Conservation (phyloP, 2,797 vertebrate species). For the Cercopithecus mitis region DNA sequence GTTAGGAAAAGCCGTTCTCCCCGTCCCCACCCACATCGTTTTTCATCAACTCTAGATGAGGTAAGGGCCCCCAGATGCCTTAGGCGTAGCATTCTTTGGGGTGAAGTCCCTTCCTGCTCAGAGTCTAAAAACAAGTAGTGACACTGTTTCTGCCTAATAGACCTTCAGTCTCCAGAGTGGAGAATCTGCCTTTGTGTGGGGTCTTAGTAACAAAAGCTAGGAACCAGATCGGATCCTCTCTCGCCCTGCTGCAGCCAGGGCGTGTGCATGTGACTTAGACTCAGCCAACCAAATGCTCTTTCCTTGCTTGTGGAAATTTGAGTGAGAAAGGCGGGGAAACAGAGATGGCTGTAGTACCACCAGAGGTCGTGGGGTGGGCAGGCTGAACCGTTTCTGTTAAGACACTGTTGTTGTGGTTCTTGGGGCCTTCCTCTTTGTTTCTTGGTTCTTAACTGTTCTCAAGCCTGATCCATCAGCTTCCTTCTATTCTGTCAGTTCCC, state of each 20-base stretch:
- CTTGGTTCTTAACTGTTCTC: not conserved
- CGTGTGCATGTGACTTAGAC: not conserved
- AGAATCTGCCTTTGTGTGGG: not conserved
- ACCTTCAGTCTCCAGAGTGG: not conserved
- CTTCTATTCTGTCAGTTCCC: not conserved
- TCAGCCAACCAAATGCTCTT: not conserved
- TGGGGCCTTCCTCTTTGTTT: not conserved
- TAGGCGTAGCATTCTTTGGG: not conserved
- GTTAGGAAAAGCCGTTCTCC: not conserved
- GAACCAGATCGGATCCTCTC: not conserved
- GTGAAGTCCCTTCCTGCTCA: not conserved
- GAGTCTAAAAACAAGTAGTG: not conserved
- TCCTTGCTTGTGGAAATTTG: not conserved
- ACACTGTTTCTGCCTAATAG: not conserved
- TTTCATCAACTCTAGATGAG: not conserved
- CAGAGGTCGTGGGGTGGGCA: not conserved
- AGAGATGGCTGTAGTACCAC: not conserved
- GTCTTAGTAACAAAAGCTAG: not conserved
- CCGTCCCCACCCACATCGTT: not conserved
- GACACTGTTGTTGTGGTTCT: not conserved
- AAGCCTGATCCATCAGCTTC: not conserved
- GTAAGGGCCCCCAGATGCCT: not conserved
- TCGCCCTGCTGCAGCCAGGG: not conserved
- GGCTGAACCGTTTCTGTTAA: not conserved
- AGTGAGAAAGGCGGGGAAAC: not conserved